Conservation (phyloP, 2,888 invertebrate genomes). For the Lumbricus terrestris region DNA sequence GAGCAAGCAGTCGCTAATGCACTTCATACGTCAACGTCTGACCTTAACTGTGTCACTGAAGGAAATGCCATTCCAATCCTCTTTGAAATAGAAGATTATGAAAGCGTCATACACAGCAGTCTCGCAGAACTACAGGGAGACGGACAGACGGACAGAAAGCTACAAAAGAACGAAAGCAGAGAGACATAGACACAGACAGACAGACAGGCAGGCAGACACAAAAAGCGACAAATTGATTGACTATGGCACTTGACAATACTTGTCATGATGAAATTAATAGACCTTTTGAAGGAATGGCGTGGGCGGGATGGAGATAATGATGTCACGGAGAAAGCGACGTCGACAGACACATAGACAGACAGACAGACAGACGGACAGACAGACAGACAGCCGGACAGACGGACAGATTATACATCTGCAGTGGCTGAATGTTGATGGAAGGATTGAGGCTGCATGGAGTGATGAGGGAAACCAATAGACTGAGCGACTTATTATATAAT, state of each 20-base stretch:
- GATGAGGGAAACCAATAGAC: no score
- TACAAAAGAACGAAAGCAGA: not conserved
- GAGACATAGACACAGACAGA: not conserved
- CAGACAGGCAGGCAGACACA: not conserved
- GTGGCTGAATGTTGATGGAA: no score
- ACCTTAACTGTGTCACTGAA: not conserved
- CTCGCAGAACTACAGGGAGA: not conserved
- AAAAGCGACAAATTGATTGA: not conserved
- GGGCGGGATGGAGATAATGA: not conserved
- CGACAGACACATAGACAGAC: not conserved
- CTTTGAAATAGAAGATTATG: not conserved
- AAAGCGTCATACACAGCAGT: not conserved
- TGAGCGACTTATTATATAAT: no score
- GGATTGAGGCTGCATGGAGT: no score
- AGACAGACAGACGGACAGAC: slow-evolving; percentile 8
- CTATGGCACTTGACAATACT: not conserved
- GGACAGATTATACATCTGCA: no score
- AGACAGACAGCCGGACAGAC: not conserved
- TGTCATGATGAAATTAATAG: not conserved
- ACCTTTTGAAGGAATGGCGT: not conserved
- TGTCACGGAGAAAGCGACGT: not conserved
- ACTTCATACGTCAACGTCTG: not conserved
- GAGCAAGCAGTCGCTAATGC: not conserved
- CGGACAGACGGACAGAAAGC: not conserved
- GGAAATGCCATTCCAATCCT: not conserved